Evolutionary conservation across 2,113 vertebrate species (phyloP), one percentile per base, ranked within the genome.

Genomic region (Laticauda colubrina): DNA sequence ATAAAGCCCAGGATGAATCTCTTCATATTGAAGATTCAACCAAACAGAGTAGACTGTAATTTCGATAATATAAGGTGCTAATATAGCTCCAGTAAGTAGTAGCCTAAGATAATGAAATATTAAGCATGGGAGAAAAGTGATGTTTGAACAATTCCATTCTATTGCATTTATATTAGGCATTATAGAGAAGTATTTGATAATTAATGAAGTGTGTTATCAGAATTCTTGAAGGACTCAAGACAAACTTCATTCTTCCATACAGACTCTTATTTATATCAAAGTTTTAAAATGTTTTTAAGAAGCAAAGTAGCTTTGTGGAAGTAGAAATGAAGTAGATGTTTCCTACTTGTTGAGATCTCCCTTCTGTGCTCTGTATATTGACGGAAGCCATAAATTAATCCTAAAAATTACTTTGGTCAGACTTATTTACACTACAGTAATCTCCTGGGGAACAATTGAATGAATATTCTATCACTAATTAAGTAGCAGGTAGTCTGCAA

Each of bases 1-100:
- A 97, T 99, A 99, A 0, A 97, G 93, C 45, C 96, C 95, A 3
- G 98, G 97, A 0, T 96, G 96, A 94, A 99, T 97, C 95, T 99
- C 98, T 87, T 97, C 97, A 0, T 97, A 93, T 0, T 53, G 95
- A 26, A 90, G 92, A 24, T 96, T 94, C 91, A 95, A 94, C 94
- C 98, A 94, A 87, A 95, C 86, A 26, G 95, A 81, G 2, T 93
- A 95, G 81, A 95, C 75, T 87, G 97, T n/a, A 0, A 96, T 94
- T 4, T 96, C 34, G 15, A 98, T 57, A 89, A 98, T 61, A 91
- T 98, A 48, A 1, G 98, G 95, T 0, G 96, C 89, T 3, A 98
- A 88, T 45, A 98, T 97, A 89, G 98, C 89, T 94, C 98, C 97
- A 95, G 98, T 96, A 56, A 99, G 61, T 6, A 98, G 94, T 88